Evolutionary conservation across 2,797 vertebrate species (phyloP), one percentile per base, ranked within the genome.

Genomic region (Threskiornis aethiopicus): DNA sequence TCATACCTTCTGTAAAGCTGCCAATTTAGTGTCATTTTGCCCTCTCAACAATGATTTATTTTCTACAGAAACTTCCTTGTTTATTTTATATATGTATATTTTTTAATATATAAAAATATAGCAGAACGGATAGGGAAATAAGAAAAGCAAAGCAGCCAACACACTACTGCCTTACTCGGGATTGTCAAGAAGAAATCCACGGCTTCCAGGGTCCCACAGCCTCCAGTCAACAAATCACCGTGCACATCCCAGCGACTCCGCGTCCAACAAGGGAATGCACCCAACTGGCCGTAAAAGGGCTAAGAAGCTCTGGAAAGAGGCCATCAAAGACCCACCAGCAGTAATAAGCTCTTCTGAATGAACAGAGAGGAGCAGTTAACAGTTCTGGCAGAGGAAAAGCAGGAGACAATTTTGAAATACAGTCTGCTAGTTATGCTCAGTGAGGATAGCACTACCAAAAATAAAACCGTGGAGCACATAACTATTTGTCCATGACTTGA

Each of bases 1-100:
- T 97, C 95, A 52, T 83, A 95, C 89, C 93, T 95, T 96, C 97
- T 94, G 79, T 95, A 97, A 97, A 97, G 86, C 97, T 97, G 96
- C 76, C 94, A 97, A 96, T 97, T 98, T 83, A 87, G 70, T 93
- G 85, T 98, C 81, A 94, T 64, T 97, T 94, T 91, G 84, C 94
- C 62, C 96, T 89, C 96, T 96, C 89, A 94, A 96, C 72, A 67
- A 97, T 89, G 72, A 97, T 97, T 90, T 90, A 97, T 97, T 95
- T 97, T 58, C 94, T 88, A 57, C 93, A 96, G 70, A 97, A 97
- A 95, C 29, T 69, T 93, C 96, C 96, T 90, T 96, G 88, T 97
- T 98, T 97, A 79, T 92, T 97, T 92, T 77, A 72, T 82, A 66
- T 77, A 94, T 16, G 66, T 61, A 49, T 82, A 52, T 64, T 41